phyloP scores from a whole-genome alignment of 2,888 invertebrate species.

The Disparrhopalites patrizii region DNA sequence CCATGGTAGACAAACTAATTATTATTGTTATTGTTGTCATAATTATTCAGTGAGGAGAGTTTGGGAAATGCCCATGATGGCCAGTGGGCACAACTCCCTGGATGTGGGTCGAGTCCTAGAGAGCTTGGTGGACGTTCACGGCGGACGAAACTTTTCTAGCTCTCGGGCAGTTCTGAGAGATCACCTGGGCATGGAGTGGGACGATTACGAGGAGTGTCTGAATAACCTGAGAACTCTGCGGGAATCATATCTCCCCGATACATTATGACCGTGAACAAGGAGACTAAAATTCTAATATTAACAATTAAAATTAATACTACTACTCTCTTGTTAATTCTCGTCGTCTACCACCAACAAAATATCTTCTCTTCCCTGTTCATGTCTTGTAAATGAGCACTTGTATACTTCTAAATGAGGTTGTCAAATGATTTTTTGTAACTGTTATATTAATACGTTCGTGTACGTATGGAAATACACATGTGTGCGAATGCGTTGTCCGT shows the following conservation, averaged over 20 bases:
- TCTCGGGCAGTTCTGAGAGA: background rate
- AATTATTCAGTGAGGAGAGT: too few relatives aligned
- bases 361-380: background rate
- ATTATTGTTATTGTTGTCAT: too few relatives aligned
- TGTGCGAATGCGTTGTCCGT: too few relatives aligned
- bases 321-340: background rate
- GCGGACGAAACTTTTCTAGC: background rate
- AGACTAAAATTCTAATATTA: background rate
- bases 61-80: slow-evolving; percentile 29
- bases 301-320: background rate
- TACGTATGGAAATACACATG: too few relatives aligned
- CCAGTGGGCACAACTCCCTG: slow-evolving; percentile 36
- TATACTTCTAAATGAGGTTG: too few relatives aligned
- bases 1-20: too few relatives aligned
- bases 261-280: background rate
- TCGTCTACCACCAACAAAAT: background rate
- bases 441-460: too few relatives aligned
- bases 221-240: slow-evolving; percentile 29
- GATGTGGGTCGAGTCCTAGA: slow-evolving; percentile 26
- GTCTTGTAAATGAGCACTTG: background rate
- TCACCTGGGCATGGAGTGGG: slow-evolving; percentile 28
- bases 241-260: slow-evolving; percentile 33
- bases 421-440: too few relatives aligned
- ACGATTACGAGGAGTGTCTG: slow-evolving; percentile 34
- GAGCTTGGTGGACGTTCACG: slow-evolving; percentile 20